Conservation (phyloP, 2,797 vertebrate genomes). For the Centropyge bicolor region DNA sequence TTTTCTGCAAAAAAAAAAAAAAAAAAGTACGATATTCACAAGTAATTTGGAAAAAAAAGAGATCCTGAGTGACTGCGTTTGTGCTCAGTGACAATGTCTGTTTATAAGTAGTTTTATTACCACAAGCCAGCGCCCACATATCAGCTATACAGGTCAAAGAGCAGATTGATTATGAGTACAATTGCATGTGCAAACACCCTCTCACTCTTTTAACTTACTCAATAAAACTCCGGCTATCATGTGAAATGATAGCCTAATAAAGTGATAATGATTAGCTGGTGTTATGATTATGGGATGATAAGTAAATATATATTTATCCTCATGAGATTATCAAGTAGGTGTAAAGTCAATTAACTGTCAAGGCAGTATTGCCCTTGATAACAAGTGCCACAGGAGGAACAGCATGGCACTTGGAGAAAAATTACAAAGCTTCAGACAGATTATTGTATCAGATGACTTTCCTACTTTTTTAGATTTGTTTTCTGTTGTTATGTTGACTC, state of each 20-base stretch:
- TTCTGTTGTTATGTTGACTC: background rate
- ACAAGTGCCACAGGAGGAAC: background rate
- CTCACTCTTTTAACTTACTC: background rate
- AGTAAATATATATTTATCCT: background rate
- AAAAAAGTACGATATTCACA: too few relatives aligned
- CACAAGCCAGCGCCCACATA: background rate
- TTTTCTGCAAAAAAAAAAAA: too few relatives aligned
- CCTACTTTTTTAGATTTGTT: background rate
- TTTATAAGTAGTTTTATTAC: constrained; percentile 9
- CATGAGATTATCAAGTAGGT: background rate
- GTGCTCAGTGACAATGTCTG: too few relatives aligned
- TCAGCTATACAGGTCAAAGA: constrained; percentile 11
- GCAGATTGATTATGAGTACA: constrained; percentile 13
- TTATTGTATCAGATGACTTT: background rate
- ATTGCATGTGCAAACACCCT: background rate
- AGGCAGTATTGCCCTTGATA: background rate
- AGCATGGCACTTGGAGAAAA: background rate
- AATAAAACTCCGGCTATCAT: background rate
- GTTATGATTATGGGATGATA: background rate
- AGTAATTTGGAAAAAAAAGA: too few relatives aligned
- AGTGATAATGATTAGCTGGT: background rate
- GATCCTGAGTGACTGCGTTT: too few relatives aligned
- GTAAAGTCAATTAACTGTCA: background rate
- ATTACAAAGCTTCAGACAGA: background rate
- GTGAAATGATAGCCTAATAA: background rate